Percentiles rank a stretch among this genome's conserved stretches.
Evolutionary conservation across 1,140 invertebrate species (phyloP).

Genomic region (Drosophila erecta): DNA sequence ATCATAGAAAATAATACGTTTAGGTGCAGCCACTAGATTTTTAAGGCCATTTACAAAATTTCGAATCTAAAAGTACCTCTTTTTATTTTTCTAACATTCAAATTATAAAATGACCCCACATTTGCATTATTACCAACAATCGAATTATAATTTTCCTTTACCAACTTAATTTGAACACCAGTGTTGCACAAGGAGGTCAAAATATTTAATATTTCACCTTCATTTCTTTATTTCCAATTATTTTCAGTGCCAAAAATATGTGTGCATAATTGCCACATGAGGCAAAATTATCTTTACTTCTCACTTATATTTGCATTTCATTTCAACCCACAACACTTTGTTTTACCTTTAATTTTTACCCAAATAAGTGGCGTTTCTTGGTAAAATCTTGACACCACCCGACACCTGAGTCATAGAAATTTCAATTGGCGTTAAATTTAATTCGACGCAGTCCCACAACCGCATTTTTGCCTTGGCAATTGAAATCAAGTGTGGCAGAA

Average conservation of each 20-base stretch:
- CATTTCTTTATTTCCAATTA: neutral
- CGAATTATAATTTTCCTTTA: too few species aligned
- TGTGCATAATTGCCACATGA: neutral
- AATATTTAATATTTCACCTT: constrained; percentile 8
- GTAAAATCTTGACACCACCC: constrained; percentile 16
- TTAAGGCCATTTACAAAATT: neutral
- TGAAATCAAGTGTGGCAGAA: constrained; percentile 17
- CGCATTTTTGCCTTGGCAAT: constrained; percentile 49
- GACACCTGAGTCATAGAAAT: constrained; percentile 54
- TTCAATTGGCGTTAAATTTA: constrained; percentile 53
- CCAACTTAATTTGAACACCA: too few species aligned
- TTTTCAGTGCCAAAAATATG: constrained; percentile 1
- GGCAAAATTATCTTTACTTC: neutral
- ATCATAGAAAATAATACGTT: constrained; percentile 3
- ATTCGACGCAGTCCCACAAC: constrained; percentile 48
- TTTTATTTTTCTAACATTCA: neutral
- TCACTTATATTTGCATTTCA: neutral
- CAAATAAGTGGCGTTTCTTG: constrained; percentile 22
- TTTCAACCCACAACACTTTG: constrained; percentile 1
- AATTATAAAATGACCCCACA: neutral
- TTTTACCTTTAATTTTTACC: constrained; percentile 9
- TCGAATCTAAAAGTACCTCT: neutral
- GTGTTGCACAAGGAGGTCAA: neutral
- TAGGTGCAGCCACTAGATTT: neutral
- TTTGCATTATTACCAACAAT: neutral